Evolutionary conservation across 2,888 invertebrate species (phyloP).

Genomic region (Stenurella melanura): DNA sequence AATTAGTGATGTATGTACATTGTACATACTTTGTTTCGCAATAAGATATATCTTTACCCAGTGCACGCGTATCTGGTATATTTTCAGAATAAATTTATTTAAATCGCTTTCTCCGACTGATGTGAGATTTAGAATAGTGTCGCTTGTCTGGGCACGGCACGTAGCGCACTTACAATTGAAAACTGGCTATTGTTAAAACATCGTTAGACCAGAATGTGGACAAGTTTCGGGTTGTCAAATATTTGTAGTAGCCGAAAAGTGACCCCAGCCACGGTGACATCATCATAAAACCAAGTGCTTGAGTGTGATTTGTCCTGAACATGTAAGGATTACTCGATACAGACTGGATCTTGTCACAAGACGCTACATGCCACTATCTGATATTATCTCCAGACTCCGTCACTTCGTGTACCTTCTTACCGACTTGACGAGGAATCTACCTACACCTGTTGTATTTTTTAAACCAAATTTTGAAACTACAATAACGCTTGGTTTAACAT

Average conservation of each 20-base stretch:
- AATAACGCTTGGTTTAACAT: conserved; percentile 1
- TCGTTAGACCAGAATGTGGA: conserved; percentile 22
- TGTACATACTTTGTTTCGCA: not conserved
- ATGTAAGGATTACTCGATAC: conserved; percentile 62
- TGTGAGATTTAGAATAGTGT: not conserved
- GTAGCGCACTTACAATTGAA: conserved; percentile 23
- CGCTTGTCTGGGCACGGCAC: not conserved
- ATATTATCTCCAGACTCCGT: conserved; percentile 61
- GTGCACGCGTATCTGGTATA: not conserved
- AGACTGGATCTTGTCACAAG: conserved; percentile 61
- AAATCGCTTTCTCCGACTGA: conserved; percentile 8
- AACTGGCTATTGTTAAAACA: conserved; percentile 11
- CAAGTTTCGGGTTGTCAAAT: conserved; percentile 35
- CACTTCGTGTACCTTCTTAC: conserved; percentile 53
- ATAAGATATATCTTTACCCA: not conserved
- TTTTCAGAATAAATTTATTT: conserved; percentile 29
- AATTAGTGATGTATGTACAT: not conserved
- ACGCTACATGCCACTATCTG: conserved; percentile 59
- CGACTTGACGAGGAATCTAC: conserved; percentile 25
- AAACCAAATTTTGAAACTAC: conserved; percentile 5
- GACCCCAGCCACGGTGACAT: conserved; percentile 33
- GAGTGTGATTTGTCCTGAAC: conserved; percentile 60
- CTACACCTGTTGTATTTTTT: conserved; percentile 31
- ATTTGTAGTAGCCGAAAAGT: conserved; percentile 34
- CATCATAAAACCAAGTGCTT: conserved; percentile 45